These are phyloP conservation scores for Drosophila kikkawai DNA, from an alignment of 1,140 invertebrate genomes.

Conservation along the genomic window DNA sequence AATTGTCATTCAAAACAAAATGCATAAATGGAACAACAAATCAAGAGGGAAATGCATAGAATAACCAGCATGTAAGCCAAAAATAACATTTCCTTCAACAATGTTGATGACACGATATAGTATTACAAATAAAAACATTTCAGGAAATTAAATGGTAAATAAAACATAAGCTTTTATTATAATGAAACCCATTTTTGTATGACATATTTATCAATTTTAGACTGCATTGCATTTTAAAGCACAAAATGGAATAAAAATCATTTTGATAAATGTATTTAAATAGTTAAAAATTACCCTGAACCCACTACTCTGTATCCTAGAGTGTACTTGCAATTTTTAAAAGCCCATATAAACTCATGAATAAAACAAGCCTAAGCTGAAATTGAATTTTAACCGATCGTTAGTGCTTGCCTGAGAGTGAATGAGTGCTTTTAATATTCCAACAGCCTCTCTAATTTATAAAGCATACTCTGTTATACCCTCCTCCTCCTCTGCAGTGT, in stretches of 20 bases:
- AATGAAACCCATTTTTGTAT: not conserved
- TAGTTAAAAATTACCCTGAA: not conserved
- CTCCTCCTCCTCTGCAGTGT: slow-evolving; percentile 4
- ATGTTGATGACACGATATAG: not conserved
- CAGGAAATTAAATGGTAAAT: not conserved
- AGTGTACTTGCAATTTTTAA: not conserved
- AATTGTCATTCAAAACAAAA: not conserved
- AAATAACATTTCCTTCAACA: slow-evolving; percentile 1
- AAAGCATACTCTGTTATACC: not conserved
- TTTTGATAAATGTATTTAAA: not conserved
- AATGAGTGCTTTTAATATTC: slow-evolving; percentile 27
- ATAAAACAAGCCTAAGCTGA: not conserved
- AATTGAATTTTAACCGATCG: slow-evolving; percentile 6
- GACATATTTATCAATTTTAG: not conserved
- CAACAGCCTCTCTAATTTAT: slow-evolving; percentile 7
- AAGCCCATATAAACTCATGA: not conserved
- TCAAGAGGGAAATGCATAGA: not conserved
- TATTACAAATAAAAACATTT: not conserved
- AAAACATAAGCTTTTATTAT: not conserved
- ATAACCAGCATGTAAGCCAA: not conserved
- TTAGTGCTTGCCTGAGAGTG: slow-evolving; percentile 3
- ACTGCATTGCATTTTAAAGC: not conserved
- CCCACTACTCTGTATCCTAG: not conserved
- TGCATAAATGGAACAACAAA: not conserved
- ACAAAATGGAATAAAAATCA: not conserved